A percentile compares a stretch with the other conserved stretches of the same genome.
These are phyloP conservation scores for Arbacia lixula DNA, from an alignment of 53 echinoderm and acorn worm genomes.

Conservation along the genomic window DNA sequence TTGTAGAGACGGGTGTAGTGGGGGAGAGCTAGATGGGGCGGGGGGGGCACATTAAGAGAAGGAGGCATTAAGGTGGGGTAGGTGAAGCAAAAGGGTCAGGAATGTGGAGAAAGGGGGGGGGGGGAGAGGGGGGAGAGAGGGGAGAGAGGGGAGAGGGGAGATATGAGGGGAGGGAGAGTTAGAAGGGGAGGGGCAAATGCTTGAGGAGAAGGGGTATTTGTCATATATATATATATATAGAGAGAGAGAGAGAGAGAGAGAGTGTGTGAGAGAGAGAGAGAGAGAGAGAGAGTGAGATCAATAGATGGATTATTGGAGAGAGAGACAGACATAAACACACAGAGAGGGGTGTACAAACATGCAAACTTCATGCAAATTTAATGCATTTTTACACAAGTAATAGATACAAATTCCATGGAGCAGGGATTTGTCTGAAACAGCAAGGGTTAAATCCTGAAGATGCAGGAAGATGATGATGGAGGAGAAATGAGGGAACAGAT, in stretches of 20 bases:
- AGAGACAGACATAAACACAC: neutral
- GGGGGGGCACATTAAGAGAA: neutral
- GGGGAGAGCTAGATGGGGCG: neutral
- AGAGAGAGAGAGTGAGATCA: neutral
- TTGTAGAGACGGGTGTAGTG: neutral
- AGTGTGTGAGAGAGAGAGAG: neutral
- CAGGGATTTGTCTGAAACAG: no score
- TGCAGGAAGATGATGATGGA: no score
- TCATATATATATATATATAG: neutral
- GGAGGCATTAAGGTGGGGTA: neutral
- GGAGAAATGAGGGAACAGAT: no score
- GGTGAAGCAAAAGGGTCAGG: neutral
- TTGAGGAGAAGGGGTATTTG: neutral
- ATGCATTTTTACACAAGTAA: no score
- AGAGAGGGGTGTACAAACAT: conserved; percentile 23
- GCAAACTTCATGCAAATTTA: no score
- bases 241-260: neutral
- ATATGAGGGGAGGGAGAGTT: neutral
- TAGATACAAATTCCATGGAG: no score
- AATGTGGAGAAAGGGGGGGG: neutral
- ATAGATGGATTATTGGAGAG: neutral
- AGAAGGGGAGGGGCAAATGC: neutral
- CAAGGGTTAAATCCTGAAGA: no score
- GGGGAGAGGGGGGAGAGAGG: neutral
- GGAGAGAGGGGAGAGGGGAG: neutral